Evolutionary conservation across 2,888 invertebrate genomes (phyloP).

Genomic region (Nasonovia ribisnigri): DNA sequence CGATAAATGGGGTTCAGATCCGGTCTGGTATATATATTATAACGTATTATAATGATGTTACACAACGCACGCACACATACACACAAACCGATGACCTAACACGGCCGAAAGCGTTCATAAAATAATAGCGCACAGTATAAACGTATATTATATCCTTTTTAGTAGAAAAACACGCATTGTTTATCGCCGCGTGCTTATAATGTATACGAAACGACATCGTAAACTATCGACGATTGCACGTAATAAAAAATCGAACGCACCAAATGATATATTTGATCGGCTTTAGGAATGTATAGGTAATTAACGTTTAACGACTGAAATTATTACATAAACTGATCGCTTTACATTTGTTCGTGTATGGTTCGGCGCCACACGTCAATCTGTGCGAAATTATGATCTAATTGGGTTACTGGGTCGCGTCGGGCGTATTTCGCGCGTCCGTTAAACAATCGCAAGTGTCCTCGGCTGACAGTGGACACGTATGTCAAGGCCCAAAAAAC

Average conservation of each 20-base stretch:
- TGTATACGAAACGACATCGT: neutral
- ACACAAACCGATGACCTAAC: slow-evolving; percentile 29
- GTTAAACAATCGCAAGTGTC: neutral
- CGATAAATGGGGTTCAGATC: slow-evolving; percentile 40
- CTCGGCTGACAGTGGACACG: neutral
- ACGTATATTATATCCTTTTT: slow-evolving; percentile 10
- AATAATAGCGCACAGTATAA: neutral
- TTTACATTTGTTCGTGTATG: neutral
- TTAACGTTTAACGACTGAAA: neutral
- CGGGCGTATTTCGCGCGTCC: slow-evolving; percentile 37
- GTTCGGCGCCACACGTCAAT: neutral
- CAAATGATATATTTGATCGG: neutral
- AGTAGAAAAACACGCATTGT: slow-evolving; percentile 13
- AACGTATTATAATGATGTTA: slow-evolving; percentile 11
- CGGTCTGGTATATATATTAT: slow-evolving; percentile 10
- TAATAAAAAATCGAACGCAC: neutral
- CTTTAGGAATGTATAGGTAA: neutral
- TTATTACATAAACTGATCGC: neutral
- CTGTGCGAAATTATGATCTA: neutral
- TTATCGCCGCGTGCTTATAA: neutral
- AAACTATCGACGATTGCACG: neutral
- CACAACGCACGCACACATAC: neutral
- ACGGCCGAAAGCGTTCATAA: neutral
- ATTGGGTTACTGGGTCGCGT: slow-evolving; percentile 51
- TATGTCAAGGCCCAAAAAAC: slow-evolving; percentile 44